Evolutionary conservation across 2,888 invertebrate species (phyloP), one percentile per base, ranked within the genome.

Genomic region (Protonemura montana): DNA sequence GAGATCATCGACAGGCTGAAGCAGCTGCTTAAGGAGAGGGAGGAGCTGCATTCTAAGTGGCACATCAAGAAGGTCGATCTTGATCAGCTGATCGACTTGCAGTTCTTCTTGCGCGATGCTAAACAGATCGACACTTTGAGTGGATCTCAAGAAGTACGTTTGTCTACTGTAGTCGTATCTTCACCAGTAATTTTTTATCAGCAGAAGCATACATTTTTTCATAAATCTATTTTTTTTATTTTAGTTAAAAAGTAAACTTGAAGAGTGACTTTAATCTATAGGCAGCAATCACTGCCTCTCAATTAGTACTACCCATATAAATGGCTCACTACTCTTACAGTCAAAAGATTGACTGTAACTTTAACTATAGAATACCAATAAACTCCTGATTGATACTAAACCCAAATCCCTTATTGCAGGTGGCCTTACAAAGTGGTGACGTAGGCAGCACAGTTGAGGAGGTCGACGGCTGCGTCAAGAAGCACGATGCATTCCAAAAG

Each of bases 401-500:
- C 35, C 35, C 10, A 35, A 35, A 3, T 10, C 35, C 10, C 35
- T 35, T 13, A 10, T 81, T 77, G 21, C 59, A 90, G 89, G 90
- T 90, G 27, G 90, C 90, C 28, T 87, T 92, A 42, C 88, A 89
- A 7, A 89, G 89, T 82, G 88, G 89, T 29, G 91, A 91, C 85
- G 87, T 90, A 30, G 91, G 91, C 21, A 89, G 89, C 2, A 90
- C 90, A 3, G 91, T 93, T 76, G 98, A 98, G 90, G 97, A 97
- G 90, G 98, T 99, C 0, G 96, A 97, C 89, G 95, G 95, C 78
- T 95, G 97, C 90, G 94, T 97, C 30, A 98, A 97, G 92, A 98
- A 98, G 90, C 98, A 99, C 89, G 98, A 98, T 89, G 98, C 97
- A 0, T 98, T 99, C 91, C 98, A 98, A 91, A 98, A 98, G 89